A percentile compares a stretch with the other conserved stretches of the same genome.
These are phyloP conservation scores for Enteromius treurensis DNA, from an alignment of 2,797 vertebrate species.

Conservation along the genomic window DNA sequence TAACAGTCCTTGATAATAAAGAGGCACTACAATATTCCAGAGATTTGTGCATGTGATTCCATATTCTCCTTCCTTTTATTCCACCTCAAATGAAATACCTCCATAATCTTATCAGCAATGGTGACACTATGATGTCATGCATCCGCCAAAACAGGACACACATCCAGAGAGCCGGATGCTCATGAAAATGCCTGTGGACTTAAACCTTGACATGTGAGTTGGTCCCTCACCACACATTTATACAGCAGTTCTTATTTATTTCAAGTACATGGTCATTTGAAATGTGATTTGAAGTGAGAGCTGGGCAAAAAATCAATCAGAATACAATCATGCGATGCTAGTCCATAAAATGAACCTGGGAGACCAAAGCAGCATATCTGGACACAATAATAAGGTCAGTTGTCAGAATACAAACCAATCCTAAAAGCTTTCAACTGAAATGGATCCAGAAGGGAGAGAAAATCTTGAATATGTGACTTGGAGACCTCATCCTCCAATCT, in stretches of 20 bases:
- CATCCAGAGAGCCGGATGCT: background rate
- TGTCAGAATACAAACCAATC: constrained; percentile 63
- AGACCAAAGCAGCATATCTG: constrained; percentile 51
- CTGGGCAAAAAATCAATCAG: constrained; percentile 62
- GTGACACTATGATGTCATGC: background rate
- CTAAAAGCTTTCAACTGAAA: constrained; percentile 61
- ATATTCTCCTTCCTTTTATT: background rate
- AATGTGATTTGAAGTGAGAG: constrained; percentile 3
- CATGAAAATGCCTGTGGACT: background rate
- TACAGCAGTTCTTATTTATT: constrained; percentile 12
- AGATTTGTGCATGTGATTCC: background rate
- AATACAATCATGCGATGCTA: constrained; percentile 48
- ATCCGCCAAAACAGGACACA: background rate
- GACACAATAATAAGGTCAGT: constrained; percentile 66
- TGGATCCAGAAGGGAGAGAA: background rate
- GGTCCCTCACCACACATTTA: constrained; percentile 25
- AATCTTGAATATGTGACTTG: constrained; percentile 11
- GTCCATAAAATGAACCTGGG: constrained; percentile 48
- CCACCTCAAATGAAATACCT: background rate
- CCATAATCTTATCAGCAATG: constrained; percentile 6
- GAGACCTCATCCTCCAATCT: constrained; percentile 19
- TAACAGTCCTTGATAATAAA: background rate
- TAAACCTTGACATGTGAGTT: constrained; percentile 3
- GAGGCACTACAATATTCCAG: background rate
- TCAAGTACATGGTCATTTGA: background rate